Conservation (phyloP, 1,140 invertebrate genomes). For the Heliothis subflexa region DNA sequence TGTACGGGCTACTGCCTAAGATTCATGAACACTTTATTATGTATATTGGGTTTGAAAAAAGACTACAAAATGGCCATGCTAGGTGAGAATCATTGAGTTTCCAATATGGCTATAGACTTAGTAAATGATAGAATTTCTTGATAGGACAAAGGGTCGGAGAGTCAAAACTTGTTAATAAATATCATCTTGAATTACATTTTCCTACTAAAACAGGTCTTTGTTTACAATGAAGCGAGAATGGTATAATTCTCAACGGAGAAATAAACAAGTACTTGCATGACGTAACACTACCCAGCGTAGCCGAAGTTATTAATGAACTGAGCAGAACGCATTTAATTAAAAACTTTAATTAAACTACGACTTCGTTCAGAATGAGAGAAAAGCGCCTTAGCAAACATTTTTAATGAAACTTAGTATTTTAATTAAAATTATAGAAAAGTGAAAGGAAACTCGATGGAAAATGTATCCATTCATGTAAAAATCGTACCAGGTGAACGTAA, state of each 20-base stretch:
- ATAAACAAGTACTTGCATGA: not conserved
- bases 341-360: conserved; percentile 25
- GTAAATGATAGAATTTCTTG: no score
- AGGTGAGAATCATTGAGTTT: no score
- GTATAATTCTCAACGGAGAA: not conserved
- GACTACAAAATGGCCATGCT: no score
- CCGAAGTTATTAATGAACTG: conserved; percentile 27
- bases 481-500: not conserved
- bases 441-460: not conserved
- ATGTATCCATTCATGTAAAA: not conserved
- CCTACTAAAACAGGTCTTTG: not conserved
- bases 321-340: conserved; percentile 36
- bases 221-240: not conserved
- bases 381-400: not conserved
- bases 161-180: not conserved
- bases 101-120: no score
- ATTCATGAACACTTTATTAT: no score
- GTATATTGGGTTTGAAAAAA: no score
- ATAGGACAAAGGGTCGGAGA: no score
- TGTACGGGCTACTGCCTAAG: not conserved
- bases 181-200: conserved; percentile 1
- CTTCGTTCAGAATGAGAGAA: not conserved
- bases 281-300: conserved; percentile 2
- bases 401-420: not conserved
- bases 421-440: not conserved